Conservation (phyloP, 2,113 vertebrate genomes). For the Siphamia tubifer region DNA sequence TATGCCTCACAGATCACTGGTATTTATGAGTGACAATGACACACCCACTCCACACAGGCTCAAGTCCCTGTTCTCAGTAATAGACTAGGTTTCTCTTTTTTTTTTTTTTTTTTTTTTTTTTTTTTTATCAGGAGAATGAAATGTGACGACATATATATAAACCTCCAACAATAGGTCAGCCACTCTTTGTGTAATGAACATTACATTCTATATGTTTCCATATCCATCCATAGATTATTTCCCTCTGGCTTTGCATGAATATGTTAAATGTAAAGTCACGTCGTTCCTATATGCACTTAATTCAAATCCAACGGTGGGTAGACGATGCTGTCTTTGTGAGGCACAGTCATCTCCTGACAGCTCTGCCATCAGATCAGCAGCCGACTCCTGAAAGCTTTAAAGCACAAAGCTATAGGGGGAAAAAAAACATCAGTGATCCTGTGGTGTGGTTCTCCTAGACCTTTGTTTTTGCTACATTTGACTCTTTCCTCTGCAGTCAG, state of each 20-base stretch:
- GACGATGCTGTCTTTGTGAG: background rate
- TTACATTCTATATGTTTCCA: background rate
- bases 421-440: too few relatives aligned
- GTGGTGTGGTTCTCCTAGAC: background rate
- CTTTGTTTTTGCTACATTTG: constrained; percentile 24
- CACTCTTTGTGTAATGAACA: constrained; percentile 20
- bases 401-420: background rate
- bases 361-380: background rate
- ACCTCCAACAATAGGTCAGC: constrained; percentile 22
- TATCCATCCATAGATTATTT: background rate
- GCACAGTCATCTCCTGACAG: background rate
- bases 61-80: constrained; percentile 27
- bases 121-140: constrained; percentile 36
- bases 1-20: constrained; percentile 28
- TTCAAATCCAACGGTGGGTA: too few relatives aligned
- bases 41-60: constrained; percentile 27
- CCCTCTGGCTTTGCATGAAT: background rate
- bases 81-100: constrained; percentile 7
- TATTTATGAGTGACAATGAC: constrained; percentile 53
- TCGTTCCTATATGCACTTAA: background rate
- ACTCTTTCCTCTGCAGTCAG: constrained; percentile 57
- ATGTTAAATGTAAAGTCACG: background rate
- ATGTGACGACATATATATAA: constrained; percentile 58
- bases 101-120: constrained; percentile 26
- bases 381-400: background rate